Base-by-base conservation (phyloP, 2,113 vertebrate genomes). In the Callopanchax toddi region DNA sequence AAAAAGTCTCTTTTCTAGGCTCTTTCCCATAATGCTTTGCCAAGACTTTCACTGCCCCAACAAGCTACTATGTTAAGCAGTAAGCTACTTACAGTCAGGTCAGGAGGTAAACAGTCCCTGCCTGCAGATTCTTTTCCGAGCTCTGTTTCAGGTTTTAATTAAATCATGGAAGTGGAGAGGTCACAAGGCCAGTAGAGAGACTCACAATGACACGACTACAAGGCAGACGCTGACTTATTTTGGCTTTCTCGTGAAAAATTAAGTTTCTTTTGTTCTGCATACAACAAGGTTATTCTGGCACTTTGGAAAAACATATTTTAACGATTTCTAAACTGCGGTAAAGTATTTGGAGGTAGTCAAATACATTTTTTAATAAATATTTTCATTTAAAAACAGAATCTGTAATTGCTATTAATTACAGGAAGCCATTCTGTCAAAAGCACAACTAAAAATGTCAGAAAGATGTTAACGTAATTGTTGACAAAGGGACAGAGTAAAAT, bases 71-170 rank as follows among this genome's bases (percentile, higher is more conserved):
- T 40, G 50, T 67, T 53, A 52, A 72, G 49, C 55, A 25, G 20
- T 18, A 51, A 80, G 46, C 55, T 18, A 15, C 92, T 94, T 63
- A 90, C 72, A 62, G 93, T 90, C 72, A 91, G 88, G 52, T 60
- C 20, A 57, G 40, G 40, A 74, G 68, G 64, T 48, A 20, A 65
- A 64, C 44, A 40, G 17, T 18, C 10, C 3, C 53, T 32, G 50
- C 3, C 53, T 32, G 50, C 60, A 70, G 34, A 46, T 0, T 44
- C 2, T 37, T 55, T 18, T 26, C 25, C 36, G n/a, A 34, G 5
- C 16, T 16, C 3, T 26, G 6, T 37, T 42, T 39, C 26, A 5
- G 11, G 36, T 39, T 45, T 16, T 61, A 62, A 76, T 60, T 4
- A 25, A 74, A 55, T 71, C 10, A 39, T 17, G 40, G 34, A 40